Evolutionary conservation across 1,140 invertebrate species (phyloP).

Genomic region (Artemia franciscana): DNA sequence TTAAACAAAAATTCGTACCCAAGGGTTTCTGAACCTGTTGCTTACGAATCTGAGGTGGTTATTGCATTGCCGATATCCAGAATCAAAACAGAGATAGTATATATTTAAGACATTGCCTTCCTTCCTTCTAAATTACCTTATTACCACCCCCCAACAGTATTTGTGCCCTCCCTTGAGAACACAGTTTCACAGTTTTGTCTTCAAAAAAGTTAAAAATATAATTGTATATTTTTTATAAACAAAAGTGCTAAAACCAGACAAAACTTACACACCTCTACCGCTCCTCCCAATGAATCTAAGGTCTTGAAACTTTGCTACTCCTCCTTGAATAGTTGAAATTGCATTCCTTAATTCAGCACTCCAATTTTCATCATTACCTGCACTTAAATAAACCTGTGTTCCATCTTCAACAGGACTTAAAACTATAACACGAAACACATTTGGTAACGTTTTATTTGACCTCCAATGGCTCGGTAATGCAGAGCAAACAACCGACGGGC

Average conservation of each 20-base stretch:
- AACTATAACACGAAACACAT: slow-evolving; percentile 62
- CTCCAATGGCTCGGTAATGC: slow-evolving; percentile 80
- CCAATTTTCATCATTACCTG: slow-evolving; percentile 95
- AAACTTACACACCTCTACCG: slow-evolving; percentile 58
- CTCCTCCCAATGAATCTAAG: slow-evolving; percentile 87
- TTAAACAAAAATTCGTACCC: no score
- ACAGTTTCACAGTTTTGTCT: no score
- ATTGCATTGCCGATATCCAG: no score
- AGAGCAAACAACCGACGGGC: slow-evolving; percentile 67
- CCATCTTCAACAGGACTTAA: slow-evolving; percentile 80
- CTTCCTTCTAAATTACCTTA: no score
- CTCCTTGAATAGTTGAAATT: slow-evolving; percentile 85
- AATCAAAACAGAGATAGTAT: no score
- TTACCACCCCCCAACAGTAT: no score
- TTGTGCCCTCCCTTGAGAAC: no score
- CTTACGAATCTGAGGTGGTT: no score
- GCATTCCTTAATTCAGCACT: slow-evolving; percentile 82
- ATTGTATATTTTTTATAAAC: no score
- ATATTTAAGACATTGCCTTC: no score
- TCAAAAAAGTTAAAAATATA: no score
- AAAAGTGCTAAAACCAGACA: not conserved
- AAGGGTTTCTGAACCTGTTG: no score
- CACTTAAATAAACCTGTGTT: slow-evolving; percentile 81
- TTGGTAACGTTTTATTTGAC: slow-evolving; percentile 85
- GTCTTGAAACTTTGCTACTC: slow-evolving; percentile 95